Conservation (phyloP, 2,797 vertebrate species). For the Thaleichthys pacificus region DNA sequence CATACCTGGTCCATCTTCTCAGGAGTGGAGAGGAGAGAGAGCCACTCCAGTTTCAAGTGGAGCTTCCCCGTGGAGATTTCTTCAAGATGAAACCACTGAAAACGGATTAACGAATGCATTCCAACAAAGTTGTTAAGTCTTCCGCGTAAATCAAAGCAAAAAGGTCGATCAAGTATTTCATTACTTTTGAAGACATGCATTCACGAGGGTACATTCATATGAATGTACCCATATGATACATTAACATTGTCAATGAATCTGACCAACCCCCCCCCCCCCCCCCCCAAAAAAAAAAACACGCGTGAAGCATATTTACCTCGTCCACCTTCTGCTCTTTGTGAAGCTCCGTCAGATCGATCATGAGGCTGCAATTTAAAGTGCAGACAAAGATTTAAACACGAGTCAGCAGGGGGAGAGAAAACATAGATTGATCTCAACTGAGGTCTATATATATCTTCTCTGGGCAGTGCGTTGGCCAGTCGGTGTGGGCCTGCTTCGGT, state of each 20-base stretch:
- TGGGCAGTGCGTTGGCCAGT: conserved; percentile 11
- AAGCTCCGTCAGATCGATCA: conserved; percentile 93
- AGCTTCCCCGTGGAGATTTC: conserved; percentile 90
- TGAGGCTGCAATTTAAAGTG: conserved; percentile 77
- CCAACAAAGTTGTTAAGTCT: background rate
- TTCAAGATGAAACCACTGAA: conserved; percentile 94
- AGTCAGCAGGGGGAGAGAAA: conserved; percentile 15
- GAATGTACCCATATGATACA: too few species aligned
- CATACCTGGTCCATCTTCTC: conserved; percentile 89
- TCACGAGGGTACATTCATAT: too few species aligned
- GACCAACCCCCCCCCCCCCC: too few species aligned
- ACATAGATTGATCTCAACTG: conserved; percentile 28
- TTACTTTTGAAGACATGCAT: background rate
- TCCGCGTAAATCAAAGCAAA: background rate
- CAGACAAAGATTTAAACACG: too few species aligned
- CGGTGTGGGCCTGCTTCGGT: too few species aligned
- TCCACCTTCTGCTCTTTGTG: conserved; percentile 93
- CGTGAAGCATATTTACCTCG: conserved; percentile 73
- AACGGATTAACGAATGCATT: background rate
- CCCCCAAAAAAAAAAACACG: background rate
- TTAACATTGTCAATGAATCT: too few species aligned
- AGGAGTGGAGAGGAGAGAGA: conserved; percentile 83
- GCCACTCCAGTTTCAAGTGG: conserved; percentile 95
- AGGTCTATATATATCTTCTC: conserved; percentile 27
- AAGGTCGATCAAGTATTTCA: background rate